A percentile compares a stretch with the other conserved stretches of the same genome.
Evolutionary conservation across 2,888 invertebrate genomes (phyloP).

Genomic region (Ormyrus pomaceus): DNA sequence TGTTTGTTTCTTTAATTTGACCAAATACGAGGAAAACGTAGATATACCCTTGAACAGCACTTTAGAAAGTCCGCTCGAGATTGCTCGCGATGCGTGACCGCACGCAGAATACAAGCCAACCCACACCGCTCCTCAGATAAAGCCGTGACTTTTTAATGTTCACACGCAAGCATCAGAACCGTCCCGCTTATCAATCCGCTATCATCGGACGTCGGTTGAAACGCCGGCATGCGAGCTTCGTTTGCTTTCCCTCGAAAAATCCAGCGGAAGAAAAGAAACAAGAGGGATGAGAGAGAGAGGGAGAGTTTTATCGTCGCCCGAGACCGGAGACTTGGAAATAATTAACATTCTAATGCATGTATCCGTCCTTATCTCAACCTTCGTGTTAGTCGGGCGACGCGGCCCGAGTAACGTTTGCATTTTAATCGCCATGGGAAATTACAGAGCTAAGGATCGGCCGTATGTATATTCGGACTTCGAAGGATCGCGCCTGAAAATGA

Average conservation of each 20-base stretch:
- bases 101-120: too few species aligned
- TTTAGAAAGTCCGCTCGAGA: too few species aligned
- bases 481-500: too few species aligned
- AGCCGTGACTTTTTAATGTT: too few species aligned
- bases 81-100: too few species aligned
- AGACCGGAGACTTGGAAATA: slow-evolving; percentile 57
- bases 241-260: not conserved
- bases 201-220: too few species aligned
- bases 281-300: not conserved
- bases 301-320: slow-evolving; percentile 59
- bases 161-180: too few species aligned
- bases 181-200: too few species aligned
- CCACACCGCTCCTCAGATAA: too few species aligned
- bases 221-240: not conserved
- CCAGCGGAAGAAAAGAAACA: not conserved
- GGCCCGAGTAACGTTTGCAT: slow-evolving; percentile 60
- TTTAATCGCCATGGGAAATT: slow-evolving; percentile 65
- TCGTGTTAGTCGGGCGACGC: slow-evolving; percentile 34
- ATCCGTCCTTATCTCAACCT: slow-evolving; percentile 62
- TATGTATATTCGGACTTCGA: not conserved
- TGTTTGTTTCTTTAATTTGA: too few species aligned
- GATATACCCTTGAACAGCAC: too few species aligned
- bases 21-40: too few species aligned
- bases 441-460: not conserved
- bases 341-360: slow-evolving; percentile 67